phyloP scores from a whole-genome alignment of 2,797 vertebrate genomes.

The Lagorchestes hirsutus region DNA sequence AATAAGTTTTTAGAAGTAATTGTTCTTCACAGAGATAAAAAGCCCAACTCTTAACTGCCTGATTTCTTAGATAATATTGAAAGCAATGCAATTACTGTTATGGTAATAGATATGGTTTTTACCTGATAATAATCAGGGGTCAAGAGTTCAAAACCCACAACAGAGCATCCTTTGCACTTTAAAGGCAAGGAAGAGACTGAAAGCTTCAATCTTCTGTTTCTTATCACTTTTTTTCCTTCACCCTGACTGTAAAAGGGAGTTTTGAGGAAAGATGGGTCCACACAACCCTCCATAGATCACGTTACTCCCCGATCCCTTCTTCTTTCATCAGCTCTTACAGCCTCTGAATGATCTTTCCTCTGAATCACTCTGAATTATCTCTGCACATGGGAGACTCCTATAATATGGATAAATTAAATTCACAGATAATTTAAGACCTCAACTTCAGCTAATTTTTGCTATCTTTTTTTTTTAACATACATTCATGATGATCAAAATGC shows the following conservation, averaged over 20 bases:
- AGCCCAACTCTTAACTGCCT: slow-evolving; percentile 58
- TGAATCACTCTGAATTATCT: slow-evolving; percentile 62
- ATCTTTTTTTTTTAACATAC: background rate
- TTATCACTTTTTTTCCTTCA: background rate
- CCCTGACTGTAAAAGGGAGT: background rate
- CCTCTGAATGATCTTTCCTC: slow-evolving; percentile 33
- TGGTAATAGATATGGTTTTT: slow-evolving; percentile 71
- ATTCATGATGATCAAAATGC: background rate
- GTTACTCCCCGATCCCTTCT: background rate
- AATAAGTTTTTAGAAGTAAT: slow-evolving; percentile 71
- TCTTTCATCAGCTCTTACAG: slow-evolving; percentile 63
- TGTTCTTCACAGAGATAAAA: slow-evolving; percentile 72
- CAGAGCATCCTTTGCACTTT: slow-evolving; percentile 49
- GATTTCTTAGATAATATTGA: slow-evolving; percentile 75
- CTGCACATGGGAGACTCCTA: slow-evolving; percentile 21
- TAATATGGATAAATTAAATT: slow-evolving; percentile 56
- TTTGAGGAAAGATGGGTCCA: background rate
- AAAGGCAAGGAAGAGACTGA: slow-evolving; percentile 7
- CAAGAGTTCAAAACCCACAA: slow-evolving; percentile 78
- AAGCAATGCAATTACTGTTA: slow-evolving; percentile 74
- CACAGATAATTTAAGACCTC: slow-evolving; percentile 54
- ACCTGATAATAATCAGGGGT: slow-evolving; percentile 65
- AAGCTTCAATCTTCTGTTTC: background rate
- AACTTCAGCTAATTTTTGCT: slow-evolving; percentile 34
- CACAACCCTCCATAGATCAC: slow-evolving; percentile 27